Conservation (phyloP, 37 sponge, comb jelly and placozoan genomes). For the Cliona cf. orientalis region DNA sequence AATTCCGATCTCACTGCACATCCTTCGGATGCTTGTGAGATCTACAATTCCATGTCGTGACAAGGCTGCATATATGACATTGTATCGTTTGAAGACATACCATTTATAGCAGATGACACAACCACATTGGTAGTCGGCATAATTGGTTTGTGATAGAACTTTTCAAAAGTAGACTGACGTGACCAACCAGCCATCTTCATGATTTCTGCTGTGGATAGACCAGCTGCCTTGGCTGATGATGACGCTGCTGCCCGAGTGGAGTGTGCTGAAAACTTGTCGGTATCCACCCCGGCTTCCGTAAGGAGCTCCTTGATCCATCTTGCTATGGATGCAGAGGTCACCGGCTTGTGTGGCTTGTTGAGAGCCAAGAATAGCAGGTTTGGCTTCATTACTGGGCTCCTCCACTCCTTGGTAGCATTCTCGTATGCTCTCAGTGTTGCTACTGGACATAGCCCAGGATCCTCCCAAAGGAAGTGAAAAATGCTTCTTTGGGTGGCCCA, state of each 20-base stretch:
- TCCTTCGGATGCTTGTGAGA: too few species aligned
- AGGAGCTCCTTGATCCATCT: slow-evolving; percentile 8
- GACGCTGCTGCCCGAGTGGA: slow-evolving; percentile 19
- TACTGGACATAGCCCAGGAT: too few species aligned
- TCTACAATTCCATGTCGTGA: too few species aligned
- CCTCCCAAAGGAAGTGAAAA: too few species aligned
- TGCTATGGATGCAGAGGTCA: background rate
- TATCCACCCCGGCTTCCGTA: slow-evolving; percentile 21
- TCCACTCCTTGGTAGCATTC: too few species aligned
- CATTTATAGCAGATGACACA: background rate
- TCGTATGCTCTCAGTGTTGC: too few species aligned
- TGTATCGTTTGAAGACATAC: too few species aligned
- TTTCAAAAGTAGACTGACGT: slow-evolving; percentile 3
- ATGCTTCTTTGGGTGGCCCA: too few species aligned
- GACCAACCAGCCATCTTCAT: background rate
- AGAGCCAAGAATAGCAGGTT: background rate
- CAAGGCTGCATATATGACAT: too few species aligned
- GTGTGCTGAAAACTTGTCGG: slow-evolving; percentile 28
- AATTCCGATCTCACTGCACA: too few species aligned
- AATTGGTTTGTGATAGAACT: slow-evolving; percentile 16
- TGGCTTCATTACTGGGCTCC: too few species aligned
- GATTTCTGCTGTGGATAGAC: slow-evolving; percentile 5
- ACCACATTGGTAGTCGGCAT: background rate
- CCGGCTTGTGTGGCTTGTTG: background rate
- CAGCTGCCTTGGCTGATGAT: slow-evolving; percentile 21